Evolutionary conservation across 2,113 vertebrate genomes (phyloP).

Genomic region (Aix galericulata): DNA sequence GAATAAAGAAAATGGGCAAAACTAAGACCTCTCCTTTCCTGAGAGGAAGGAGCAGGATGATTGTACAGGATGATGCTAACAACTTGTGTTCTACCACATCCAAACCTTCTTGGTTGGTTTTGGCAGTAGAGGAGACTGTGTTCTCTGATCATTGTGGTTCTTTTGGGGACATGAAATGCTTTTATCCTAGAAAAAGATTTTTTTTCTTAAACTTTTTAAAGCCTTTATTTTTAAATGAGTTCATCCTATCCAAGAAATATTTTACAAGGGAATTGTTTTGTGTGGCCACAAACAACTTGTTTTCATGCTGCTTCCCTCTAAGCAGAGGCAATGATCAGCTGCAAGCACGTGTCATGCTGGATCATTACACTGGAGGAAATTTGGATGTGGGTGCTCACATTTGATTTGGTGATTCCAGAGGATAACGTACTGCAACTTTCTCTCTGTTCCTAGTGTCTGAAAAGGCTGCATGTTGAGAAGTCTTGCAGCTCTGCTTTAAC

Average conservation of each 20-base stretch:
- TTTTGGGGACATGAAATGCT: neutral
- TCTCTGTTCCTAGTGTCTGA: conserved; percentile 49
- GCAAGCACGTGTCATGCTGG: neutral
- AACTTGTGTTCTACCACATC: neutral
- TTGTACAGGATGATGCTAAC: neutral
- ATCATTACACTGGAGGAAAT: neutral
- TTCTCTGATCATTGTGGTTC: neutral
- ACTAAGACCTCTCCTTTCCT: neutral
- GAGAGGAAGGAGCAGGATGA: neutral
- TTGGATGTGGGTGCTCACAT: neutral
- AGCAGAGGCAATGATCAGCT: neutral
- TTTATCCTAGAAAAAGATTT: neutral
- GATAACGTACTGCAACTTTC: neutral
- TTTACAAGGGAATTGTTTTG: neutral
- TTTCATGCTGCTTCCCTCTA: neutral
- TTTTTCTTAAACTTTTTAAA: neutral
- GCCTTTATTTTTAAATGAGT: neutral
- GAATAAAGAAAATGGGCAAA: neutral
- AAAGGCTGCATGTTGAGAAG: conserved; percentile 51
- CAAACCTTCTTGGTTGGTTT: neutral
- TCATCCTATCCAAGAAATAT: neutral
- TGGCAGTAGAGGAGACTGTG: neutral
- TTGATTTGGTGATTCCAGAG: neutral
- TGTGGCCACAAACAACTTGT: neutral
- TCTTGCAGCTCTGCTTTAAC: neutral